Evolutionary conservation across 2,113 vertebrate genomes (phyloP), one percentile per base, ranked within the genome.

Genomic region (Burhinus bistriatus): DNA sequence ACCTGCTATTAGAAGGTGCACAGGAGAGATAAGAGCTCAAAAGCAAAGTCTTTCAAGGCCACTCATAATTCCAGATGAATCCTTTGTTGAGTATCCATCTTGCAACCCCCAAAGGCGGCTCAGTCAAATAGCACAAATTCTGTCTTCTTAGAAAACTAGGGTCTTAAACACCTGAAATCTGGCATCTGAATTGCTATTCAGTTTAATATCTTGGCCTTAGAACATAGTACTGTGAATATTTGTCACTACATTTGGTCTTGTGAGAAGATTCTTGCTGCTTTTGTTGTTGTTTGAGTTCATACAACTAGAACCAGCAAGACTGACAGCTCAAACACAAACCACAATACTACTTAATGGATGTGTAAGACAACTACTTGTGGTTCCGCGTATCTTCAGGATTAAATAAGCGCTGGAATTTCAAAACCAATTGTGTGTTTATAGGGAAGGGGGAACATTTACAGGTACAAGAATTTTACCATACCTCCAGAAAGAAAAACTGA

Each of bases 361-460:
- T 15, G 17, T 23, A 20, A n/a, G 6, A 7, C 36, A 64, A 25
- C 4, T 6, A 29, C 8, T 19, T 45, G 15, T 71, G 29, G 54
- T 54, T 64, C 15, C 3, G 0, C 15, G 8, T 47, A 4, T 36
- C 15, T 59, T 69, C 22, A 42, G 23, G 38, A n/a, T 12, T 42
- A 59, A 77, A 32, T 57, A 51, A 9, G 6, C 45, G 12, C 25
- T 65, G 11, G 21, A 47, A 87, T 42, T 85, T 75, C 30, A 87
- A 21, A 70, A 64, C 2, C 0, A 70, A 58, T 27, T 58, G 2
- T 4, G 1, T 42, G 10, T 45, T 76, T 81, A 11, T 25, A 4
- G 29, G 16, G 58, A 65, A 82, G 3, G 17, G 8, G 6, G 14
- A 1, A 21, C 6, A 54, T 16, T 55, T 34, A 36, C 11, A 79